Conservation (phyloP, 2,113 vertebrate genomes). For the Chaetura pelagica region DNA sequence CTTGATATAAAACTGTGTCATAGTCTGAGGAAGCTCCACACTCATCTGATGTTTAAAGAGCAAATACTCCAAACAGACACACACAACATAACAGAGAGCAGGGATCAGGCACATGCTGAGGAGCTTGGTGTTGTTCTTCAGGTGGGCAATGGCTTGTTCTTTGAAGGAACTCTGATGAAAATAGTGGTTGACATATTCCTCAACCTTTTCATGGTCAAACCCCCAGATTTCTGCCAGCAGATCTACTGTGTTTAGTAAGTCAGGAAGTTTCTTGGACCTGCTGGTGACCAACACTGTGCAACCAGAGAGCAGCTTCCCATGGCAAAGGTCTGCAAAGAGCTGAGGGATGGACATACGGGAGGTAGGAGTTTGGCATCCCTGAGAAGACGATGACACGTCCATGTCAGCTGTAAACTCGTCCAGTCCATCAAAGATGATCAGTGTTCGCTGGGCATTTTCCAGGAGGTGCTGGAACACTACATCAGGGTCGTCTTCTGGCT, state of each 20-base stretch:
- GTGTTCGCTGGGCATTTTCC: constrained; percentile 75
- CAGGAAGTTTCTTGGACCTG: constrained; percentile 75
- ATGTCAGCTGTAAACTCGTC: constrained; percentile 83
- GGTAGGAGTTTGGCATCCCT: not conserved
- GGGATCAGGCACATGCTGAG: constrained; percentile 85
- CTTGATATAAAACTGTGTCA: constrained; percentile 86
- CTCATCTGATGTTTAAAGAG: constrained; percentile 34
- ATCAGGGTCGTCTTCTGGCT: constrained; percentile 61
- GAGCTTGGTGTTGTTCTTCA: constrained; percentile 76
- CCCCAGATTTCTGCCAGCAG: constrained; percentile 81
- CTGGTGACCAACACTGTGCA: constrained; percentile 89
- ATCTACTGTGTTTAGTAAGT: constrained; percentile 63
- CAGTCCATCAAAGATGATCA: constrained; percentile 91
- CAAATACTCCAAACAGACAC: constrained; percentile 83
- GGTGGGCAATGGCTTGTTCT: constrained; percentile 71
- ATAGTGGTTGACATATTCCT: constrained; percentile 80
- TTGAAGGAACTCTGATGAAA: constrained; percentile 61
- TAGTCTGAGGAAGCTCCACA: constrained; percentile 77
- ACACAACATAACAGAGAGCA: constrained; percentile 84
- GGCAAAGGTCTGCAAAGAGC: constrained; percentile 83
- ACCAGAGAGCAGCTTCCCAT: constrained; percentile 82
- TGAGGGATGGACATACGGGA: constrained; percentile 65
- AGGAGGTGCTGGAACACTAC: constrained; percentile 80
- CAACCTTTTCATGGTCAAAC: constrained; percentile 78
- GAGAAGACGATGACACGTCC: not conserved